Base-by-base conservation (phyloP, 1,140 invertebrate species). In the Trichonephila clavata region DNA sequence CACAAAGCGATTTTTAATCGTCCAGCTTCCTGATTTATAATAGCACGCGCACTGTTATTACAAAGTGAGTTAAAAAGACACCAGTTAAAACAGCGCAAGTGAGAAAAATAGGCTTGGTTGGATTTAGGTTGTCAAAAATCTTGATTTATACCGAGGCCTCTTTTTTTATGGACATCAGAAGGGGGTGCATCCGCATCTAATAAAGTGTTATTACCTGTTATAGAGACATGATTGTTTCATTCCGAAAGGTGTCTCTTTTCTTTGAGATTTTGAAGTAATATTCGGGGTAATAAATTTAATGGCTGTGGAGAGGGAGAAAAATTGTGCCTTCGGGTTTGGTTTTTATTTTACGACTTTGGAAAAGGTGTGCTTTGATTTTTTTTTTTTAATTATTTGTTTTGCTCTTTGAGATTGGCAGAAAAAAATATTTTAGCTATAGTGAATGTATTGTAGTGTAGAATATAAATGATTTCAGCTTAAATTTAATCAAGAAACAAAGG, bases 161-260 rank as follows among this genome's bases (percentile, higher is more conserved):
- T 39, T 39, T 39, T 39, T 77, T 77, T 77, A 77, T 39, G 71
- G 18, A 32, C 7, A 16, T 2, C 14, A 16, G 71, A 77, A 77
- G 27, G 71, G n/a, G 27, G 68, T 32, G 32, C 71, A 77, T 77
- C 71, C 71, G 71, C 32, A 8, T 77, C 71, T 77, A 77, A 77
- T 77, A 77, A 77, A 77, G 71, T 77, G 71, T 77, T 77, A 77
- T 77, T 77, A 77, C 71, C 71, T 77, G 16, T 77, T 77, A 77
- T 77, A 32, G 71, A 77, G 71, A 77, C 71, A 39, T 77, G 71
- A 77, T 77, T 77, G 71, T 77, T 77, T 39, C 71, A 39, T 77
- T 77, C 10, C 7, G 50, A 50, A 50, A 13, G 50, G 50, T 50
- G 50, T 50, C 50, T 50, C 7, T 50, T 50, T 50, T 1, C 10